Percentiles rank a stretch among this genome's conserved stretches.
Evolutionary conservation across 30 jellyfish, hydroid and myxozoan species (phyloP).

Genomic region (Cassiopea xamachana): DNA sequence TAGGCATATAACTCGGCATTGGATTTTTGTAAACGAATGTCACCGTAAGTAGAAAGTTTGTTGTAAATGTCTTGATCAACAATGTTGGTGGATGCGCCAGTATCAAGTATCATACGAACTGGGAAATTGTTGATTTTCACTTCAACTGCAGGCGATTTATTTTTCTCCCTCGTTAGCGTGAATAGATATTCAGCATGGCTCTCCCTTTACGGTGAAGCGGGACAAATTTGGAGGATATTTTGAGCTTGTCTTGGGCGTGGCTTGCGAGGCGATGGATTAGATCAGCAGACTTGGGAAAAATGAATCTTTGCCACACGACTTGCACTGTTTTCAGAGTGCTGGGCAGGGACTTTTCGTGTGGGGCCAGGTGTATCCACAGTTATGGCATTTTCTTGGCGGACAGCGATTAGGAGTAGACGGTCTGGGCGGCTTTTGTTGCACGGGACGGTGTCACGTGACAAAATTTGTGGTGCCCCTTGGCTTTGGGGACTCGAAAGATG

Average conservation of each 20-base stretch:
- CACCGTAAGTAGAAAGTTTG: constrained; percentile 31
- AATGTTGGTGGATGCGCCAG: constrained; percentile 49
- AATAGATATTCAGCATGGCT: not conserved
- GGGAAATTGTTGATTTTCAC: constrained; percentile 18
- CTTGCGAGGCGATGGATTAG: not conserved
- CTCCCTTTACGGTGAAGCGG: not conserved
- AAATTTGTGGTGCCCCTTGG: not conserved
- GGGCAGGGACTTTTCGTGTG: constrained; percentile 48
- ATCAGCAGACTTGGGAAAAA: constrained; percentile 29
- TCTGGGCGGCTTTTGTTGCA: constrained; percentile 15
- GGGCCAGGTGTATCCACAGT: constrained; percentile 53
- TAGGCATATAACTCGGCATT: constrained; percentile 16
- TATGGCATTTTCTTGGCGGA: constrained; percentile 20
- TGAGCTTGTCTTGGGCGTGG: constrained; percentile 3
- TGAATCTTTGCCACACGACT: constrained; percentile 50
- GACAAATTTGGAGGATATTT: constrained; percentile 14
- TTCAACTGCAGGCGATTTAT: constrained; percentile 25
- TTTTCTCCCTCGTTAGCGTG: not conserved
- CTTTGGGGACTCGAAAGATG: not conserved
- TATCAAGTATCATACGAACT: constrained; percentile 25
- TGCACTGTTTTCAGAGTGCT: constrained; percentile 49
- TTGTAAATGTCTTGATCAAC: constrained; percentile 20
- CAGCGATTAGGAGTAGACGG: not conserved
- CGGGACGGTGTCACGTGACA: not conserved
- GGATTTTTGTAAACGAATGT: constrained; percentile 44